Conservation (phyloP, 2,888 invertebrate genomes). For the Kryphioiulus occultus region DNA sequence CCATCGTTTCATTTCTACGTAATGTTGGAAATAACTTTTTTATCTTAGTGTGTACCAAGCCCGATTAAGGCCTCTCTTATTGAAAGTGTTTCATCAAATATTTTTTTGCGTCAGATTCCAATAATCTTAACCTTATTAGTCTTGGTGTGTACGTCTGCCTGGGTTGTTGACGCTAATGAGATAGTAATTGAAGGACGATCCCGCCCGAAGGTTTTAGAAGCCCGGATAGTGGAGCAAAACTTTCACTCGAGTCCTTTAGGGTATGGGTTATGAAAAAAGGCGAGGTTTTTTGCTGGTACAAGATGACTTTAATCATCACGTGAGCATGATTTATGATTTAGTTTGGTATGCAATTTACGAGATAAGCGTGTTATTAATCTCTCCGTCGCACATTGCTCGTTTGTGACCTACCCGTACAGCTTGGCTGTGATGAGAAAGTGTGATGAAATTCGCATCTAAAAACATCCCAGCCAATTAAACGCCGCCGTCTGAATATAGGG, state of each 20-base stretch:
- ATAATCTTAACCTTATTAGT: too few species aligned
- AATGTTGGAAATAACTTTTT: too few species aligned
- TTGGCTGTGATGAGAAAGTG: not conserved
- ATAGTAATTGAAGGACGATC: not conserved
- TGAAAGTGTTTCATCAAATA: too few species aligned
- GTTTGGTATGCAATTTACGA: slow-evolving; percentile 10
- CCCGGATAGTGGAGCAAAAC: not conserved
- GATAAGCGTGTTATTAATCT: slow-evolving; percentile 25
- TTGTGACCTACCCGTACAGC: not conserved
- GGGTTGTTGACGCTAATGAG: not conserved
- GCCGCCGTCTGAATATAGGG: not conserved
- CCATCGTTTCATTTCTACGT: too few species aligned
- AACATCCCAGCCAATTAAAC: not conserved
- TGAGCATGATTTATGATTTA: slow-evolving; percentile 12
- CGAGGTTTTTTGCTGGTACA: not conserved
- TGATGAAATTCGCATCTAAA: not conserved
- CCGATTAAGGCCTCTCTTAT: too few species aligned
- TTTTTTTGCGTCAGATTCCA: too few species aligned
- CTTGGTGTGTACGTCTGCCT: too few species aligned
- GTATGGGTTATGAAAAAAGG: not conserved
- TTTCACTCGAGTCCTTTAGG: not conserved
- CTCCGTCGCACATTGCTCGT: not conserved
- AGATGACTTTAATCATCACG: not conserved
- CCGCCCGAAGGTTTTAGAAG: not conserved
- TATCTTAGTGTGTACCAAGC: too few species aligned